Evolutionary conservation across 2,797 vertebrate species (phyloP).

Genomic region (Rhynchotus rufescens): DNA sequence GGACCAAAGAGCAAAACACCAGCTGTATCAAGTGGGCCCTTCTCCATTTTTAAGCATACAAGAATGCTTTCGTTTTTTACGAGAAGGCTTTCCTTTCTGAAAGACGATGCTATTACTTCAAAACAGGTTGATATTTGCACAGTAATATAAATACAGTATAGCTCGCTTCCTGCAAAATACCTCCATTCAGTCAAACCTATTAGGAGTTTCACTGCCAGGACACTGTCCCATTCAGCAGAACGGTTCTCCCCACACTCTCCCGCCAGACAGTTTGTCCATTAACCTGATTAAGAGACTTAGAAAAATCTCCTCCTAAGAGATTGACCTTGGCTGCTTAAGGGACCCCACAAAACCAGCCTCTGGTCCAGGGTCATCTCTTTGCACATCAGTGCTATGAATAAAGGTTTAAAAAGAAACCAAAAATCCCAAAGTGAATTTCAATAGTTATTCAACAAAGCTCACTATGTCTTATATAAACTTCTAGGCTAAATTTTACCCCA

Average conservation of each 20-base stretch:
- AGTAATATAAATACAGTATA: too few relatives aligned
- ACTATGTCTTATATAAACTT: background rate
- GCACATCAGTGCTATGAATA: background rate
- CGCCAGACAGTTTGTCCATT: constrained; percentile 27
- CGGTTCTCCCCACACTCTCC: background rate
- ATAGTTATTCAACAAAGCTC: background rate
- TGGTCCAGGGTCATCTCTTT: background rate
- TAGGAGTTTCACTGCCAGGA: background rate
- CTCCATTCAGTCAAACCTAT: background rate
- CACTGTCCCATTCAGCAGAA: background rate
- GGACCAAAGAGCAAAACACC: background rate
- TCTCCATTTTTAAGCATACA: too few relatives aligned
- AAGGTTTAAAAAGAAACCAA: background rate
- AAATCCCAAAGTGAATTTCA: background rate
- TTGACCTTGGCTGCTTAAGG: constrained; percentile 40
- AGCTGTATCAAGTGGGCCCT: background rate
- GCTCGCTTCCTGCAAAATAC: background rate
- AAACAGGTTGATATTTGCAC: too few relatives aligned
- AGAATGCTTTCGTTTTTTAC: too few relatives aligned
- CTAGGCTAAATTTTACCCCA: background rate
- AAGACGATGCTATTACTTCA: background rate
- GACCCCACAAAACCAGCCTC: background rate
- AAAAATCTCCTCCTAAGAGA: constrained; percentile 51
- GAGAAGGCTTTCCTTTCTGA: background rate
- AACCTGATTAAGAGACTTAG: constrained; percentile 54